A percentile compares a stretch with the other conserved stretches of the same genome.
Evolutionary conservation across 2,888 invertebrate genomes (phyloP).

Genomic region (Rosalia funebris): DNA sequence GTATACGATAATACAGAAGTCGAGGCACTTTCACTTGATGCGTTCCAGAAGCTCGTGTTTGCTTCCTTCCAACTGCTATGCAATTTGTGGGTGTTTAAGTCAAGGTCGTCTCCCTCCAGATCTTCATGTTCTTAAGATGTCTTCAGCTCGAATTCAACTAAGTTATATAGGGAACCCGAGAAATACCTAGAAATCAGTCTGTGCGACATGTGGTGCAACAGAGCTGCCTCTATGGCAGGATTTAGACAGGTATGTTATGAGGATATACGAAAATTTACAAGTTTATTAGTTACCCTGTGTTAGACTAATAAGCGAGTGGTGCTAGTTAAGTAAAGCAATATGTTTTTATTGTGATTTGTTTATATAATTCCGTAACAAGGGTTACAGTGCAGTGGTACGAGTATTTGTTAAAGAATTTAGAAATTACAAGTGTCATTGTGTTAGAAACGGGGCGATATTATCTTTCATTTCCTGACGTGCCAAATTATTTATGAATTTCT

Average conservation of each 20-base stretch:
- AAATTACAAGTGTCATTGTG: too few species aligned
- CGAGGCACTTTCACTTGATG: slow-evolving; percentile 24
- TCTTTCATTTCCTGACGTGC: too few species aligned
- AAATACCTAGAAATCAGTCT: slow-evolving; percentile 37
- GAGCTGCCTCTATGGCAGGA: slow-evolving; percentile 42
- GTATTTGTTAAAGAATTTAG: too few species aligned
- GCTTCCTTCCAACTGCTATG: slow-evolving; percentile 7
- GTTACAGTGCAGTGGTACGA: too few species aligned
- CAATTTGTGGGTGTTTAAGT: slow-evolving; percentile 15
- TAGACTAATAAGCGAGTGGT: too few species aligned
- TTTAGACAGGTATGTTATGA: slow-evolving; percentile 40
- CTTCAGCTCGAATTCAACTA: slow-evolving; percentile 25
- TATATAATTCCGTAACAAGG: too few species aligned
- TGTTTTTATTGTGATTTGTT: too few species aligned
- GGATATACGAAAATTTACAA: slow-evolving; percentile 1
- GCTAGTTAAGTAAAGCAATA: too few species aligned
- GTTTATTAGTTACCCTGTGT: too few species aligned
- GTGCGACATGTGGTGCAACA: slow-evolving; percentile 39
- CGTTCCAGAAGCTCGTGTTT: slow-evolving; percentile 18
- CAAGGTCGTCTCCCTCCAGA: slow-evolving; percentile 46
- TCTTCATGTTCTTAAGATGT: slow-evolving; percentile 15
- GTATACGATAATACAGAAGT: too few species aligned
- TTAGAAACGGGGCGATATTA: too few species aligned
- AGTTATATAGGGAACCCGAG: slow-evolving; percentile 47
- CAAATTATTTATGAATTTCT: too few species aligned